A percentile compares a stretch with the other conserved stretches of the same genome.
Evolutionary conservation across 2,797 vertebrate genomes (phyloP).

Genomic region (Tragelaphus eurycerus): DNA sequence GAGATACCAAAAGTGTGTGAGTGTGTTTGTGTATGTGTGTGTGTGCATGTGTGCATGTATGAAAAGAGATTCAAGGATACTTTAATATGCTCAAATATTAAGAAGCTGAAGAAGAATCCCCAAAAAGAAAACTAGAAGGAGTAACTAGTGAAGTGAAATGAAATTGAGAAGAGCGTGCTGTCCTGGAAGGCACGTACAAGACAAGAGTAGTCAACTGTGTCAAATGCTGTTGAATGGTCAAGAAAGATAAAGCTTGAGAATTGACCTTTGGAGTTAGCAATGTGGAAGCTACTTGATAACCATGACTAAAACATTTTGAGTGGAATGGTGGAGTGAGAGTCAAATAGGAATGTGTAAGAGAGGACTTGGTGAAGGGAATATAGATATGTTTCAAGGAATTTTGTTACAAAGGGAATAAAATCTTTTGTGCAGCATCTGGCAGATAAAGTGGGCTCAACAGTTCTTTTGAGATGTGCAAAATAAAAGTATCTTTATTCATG

Average conservation of each 20-base stretch:
- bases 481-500: background rate
- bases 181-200: background rate
- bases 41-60: background rate
- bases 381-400: background rate
- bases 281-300: background rate
- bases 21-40: background rate
- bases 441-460: background rate
- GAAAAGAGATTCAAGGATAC: background rate
- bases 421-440: background rate
- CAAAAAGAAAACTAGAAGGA: background rate
- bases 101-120: background rate
- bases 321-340: background rate
- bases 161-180: background rate
- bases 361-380: background rate
- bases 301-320: background rate
- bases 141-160: background rate
- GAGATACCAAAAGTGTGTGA: background rate
- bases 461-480: conserved; percentile 12
- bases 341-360: background rate
- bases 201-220: background rate
- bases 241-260: background rate
- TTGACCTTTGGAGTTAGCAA: background rate
- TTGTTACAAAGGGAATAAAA: background rate
- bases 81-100: background rate
- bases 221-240: background rate